Percentiles rank a stretch among this genome's conserved stretches.
Conservation (phyloP, 2,888 invertebrate genomes). For the Microctonus brassicae region DNA sequence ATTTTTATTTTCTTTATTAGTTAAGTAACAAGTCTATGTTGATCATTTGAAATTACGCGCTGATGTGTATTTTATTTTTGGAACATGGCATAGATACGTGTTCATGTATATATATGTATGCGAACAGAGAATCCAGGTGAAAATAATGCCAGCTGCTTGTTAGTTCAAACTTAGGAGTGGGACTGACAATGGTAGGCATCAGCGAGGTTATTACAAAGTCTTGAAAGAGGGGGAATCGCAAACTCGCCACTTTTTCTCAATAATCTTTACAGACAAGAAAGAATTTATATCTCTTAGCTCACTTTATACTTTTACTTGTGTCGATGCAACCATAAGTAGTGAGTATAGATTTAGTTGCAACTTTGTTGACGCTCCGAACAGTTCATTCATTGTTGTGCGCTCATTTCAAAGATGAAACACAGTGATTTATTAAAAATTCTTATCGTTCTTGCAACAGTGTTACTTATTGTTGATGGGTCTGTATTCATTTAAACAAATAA, state of each 20-base stretch:
- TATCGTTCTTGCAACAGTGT: not conserved
- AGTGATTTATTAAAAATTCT: not conserved
- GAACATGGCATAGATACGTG: not conserved
- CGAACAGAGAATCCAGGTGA: not conserved
- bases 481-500: not conserved
- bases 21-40: not conserved
- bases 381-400: not conserved
- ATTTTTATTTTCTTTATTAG: not conserved
- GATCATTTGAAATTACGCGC: not conserved
- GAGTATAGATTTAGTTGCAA: not conserved
- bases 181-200: not conserved
- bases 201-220: not conserved
- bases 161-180: not conserved
- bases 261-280: not conserved
- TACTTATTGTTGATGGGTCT: conserved; percentile 1
- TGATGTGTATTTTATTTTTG: not conserved
- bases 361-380: not conserved
- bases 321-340: not conserved
- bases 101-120: not conserved
- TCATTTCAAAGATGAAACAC: not conserved
- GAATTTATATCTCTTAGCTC: not conserved
- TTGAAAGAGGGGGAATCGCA: not conserved
- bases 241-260: not conserved
- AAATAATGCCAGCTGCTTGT: not conserved
- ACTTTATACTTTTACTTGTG: not conserved